Evolutionary conservation across 2,888 invertebrate species (phyloP).

Genomic region (Orthonychiurus folsomi): DNA sequence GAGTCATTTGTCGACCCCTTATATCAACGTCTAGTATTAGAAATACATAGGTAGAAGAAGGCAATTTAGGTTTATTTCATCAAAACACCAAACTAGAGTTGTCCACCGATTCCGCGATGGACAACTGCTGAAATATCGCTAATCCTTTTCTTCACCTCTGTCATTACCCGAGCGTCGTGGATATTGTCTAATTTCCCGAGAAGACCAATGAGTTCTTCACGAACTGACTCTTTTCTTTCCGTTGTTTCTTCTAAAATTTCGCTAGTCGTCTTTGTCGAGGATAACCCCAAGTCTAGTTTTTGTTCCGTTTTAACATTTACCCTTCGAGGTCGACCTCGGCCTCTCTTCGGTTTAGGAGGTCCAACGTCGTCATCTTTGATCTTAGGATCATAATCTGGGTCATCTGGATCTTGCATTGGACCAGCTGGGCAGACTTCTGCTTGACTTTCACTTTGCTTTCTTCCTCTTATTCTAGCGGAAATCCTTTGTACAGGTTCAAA

Average conservation of each 20-base stretch:
- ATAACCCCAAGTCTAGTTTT: too few species aligned
- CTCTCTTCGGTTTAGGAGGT: not conserved
- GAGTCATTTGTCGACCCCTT: too few species aligned
- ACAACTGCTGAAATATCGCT: constrained; percentile 5
- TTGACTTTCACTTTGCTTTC: not conserved
- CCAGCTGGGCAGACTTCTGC: too few species aligned
- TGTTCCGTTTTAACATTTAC: not conserved
- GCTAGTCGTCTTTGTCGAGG: too few species aligned
- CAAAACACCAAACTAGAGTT: too few species aligned
- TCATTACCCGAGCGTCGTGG: not conserved
- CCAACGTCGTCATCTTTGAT: not conserved
- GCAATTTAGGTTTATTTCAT: too few species aligned
- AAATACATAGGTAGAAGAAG: too few species aligned
- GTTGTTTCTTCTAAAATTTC: not conserved
- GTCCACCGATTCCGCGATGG: not conserved
- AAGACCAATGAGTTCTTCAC: constrained; percentile 5
- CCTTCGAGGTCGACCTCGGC: not conserved
- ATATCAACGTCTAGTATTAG: too few species aligned
- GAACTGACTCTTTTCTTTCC: not conserved
- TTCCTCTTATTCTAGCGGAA: not conserved
- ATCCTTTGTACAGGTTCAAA: not conserved
- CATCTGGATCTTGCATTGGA: not conserved
- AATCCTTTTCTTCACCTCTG: constrained; percentile 8
- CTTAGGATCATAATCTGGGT: not conserved
- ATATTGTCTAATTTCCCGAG: not conserved